Base-by-base conservation (phyloP, 2,888 invertebrate genomes). In the Campopleginae sp. region DNA sequence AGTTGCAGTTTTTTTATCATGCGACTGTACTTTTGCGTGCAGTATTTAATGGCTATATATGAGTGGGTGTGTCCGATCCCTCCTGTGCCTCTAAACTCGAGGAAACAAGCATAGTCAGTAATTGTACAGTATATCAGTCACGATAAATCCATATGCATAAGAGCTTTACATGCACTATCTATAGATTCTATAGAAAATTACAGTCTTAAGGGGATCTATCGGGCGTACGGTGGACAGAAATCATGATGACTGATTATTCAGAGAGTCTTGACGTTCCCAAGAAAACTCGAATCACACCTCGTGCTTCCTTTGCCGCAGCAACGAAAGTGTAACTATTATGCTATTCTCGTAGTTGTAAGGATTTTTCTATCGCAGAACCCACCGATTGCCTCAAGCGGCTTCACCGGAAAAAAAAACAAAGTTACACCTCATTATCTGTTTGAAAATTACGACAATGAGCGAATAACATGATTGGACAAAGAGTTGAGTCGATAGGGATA, bases 1-100 rank as follows among this genome's bases (percentile, higher is more conserved):
- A 90, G 89, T 91, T 92, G 92, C 91, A 91, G 89, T 92, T 91
- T 91, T 92, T 92, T 91, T 80, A 68, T 91, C 91, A 91, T 93
- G 91, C 90, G 87, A 81, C 88, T 89, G 89, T 33, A 23, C 33
- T 19, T 42, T 5, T 54, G n/a, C n/a, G 48, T 31, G 48, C 46
- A 33, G 31, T 17, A 19, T 19, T 31, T 42, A 65, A 70, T 31
- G 33, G 7, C 7, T 19, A 10, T 31, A 31, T 42, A 54, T 80
- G 14, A 17, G 27, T 10, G 42, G n/a, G 27, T 65, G 46, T 51
- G 65, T 19, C 42, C 48, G 17, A 44, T 65, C 66, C 46, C 33
- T 66, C 66, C 54, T 42, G 65, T 12, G 31, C 23, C 1, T 44
- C n/a, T 23, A 63, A 70, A 75, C 76, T 44, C 76, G 76, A 76